Conservation (phyloP, 2,888 invertebrate species). For the Phrixothrix hirtus region DNA sequence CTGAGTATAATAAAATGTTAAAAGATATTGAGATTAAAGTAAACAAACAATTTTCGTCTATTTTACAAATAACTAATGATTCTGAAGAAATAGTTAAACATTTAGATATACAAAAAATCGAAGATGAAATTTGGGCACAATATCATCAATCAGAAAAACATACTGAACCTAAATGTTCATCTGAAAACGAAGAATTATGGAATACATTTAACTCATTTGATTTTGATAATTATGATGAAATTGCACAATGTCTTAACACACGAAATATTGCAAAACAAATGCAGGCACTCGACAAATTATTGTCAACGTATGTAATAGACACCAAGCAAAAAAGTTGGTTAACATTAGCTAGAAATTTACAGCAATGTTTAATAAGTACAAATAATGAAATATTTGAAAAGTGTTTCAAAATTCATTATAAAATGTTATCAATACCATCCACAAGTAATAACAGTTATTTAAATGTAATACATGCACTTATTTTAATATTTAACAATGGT, state of each 20-base stretch:
- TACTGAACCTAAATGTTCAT: background rate
- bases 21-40: constrained; percentile 27
- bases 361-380: constrained; percentile 32
- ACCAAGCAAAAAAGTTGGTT: constrained; percentile 34
- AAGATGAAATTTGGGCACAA: constrained; percentile 19
- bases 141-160: background rate
- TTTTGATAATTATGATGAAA: constrained; percentile 6
- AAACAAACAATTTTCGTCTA: constrained; percentile 10
- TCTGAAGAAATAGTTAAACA: constrained; percentile 16
- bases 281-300: constrained; percentile 13
- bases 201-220: constrained; percentile 1
- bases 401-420: constrained; percentile 33
- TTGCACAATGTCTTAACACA: constrained; percentile 1
- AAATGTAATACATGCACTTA: constrained; percentile 30
- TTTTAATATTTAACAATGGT: constrained; percentile 24
- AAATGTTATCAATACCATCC: constrained; percentile 30
- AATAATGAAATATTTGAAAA: constrained; percentile 32
- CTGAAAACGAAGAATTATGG: constrained; percentile 9
- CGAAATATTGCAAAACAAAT: background rate
- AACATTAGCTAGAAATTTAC: constrained; percentile 29
- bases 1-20: constrained; percentile 16
- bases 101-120: constrained; percentile 24
- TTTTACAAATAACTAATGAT: constrained; percentile 3
- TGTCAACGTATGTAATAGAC: constrained; percentile 31
- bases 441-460: constrained; percentile 33